phyloP scores from a whole-genome alignment of 2,888 invertebrate genomes.

The Argyra leucocephala region DNA sequence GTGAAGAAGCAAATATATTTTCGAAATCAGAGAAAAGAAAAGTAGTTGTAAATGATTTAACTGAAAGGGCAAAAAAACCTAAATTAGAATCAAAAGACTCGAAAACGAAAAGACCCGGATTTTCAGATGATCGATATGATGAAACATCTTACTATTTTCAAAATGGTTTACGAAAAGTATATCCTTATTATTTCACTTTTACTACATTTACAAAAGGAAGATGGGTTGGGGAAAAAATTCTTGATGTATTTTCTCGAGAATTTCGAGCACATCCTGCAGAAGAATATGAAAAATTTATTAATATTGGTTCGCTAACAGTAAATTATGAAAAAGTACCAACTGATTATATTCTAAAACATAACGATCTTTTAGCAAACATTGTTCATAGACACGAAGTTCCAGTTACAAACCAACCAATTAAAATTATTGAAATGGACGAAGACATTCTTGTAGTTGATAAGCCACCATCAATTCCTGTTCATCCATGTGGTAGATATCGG shows the following conservation, averaged over 20 bases:
- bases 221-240: constrained; percentile 84
- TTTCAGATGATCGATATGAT: constrained; percentile 79
- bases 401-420: constrained; percentile 85
- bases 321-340: constrained; percentile 80
- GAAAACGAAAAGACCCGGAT: constrained; percentile 78
- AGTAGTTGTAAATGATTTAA: neutral
- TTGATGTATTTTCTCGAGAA: constrained; percentile 83
- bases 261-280: constrained; percentile 84
- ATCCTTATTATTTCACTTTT: constrained; percentile 91
- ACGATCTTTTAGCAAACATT: constrained; percentile 78
- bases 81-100: constrained; percentile 79
- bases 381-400: constrained; percentile 96
- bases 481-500: constrained; percentile 90
- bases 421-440: constrained; percentile 89
- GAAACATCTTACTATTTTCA: constrained; percentile 87
- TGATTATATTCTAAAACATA: constrained; percentile 79
- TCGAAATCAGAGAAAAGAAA: neutral
- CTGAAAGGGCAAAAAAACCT: constrained; percentile 30
- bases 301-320: constrained; percentile 77
- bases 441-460: constrained; percentile 97
- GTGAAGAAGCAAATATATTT: neutral
- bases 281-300: constrained; percentile 78
- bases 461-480: constrained; percentile 94
- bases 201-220: constrained; percentile 88
- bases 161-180: constrained; percentile 90